Conservation (phyloP, 2,888 invertebrate genomes). For the Diaprepes abbreviatus region DNA sequence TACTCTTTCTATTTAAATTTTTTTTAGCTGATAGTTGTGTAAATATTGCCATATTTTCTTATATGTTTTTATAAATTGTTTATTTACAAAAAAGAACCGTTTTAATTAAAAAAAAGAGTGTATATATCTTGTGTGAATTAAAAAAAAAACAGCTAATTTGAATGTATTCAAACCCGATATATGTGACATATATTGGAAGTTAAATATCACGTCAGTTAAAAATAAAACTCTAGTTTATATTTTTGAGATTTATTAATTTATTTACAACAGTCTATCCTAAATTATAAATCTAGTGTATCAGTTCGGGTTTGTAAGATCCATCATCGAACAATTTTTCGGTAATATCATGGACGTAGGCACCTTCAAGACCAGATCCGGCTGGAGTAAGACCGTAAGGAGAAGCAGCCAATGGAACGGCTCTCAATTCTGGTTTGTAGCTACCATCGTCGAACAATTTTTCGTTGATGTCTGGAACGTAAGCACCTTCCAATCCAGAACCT, state of each 20-base stretch:
- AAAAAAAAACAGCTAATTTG: no score
- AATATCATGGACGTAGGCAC: constrained; percentile 59
- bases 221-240: no score
- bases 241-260: constrained; percentile 30
- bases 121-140: no score
- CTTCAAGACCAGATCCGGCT: constrained; percentile 58
- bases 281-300: constrained; percentile 41
- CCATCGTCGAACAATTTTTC: constrained; percentile 61
- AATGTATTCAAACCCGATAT: no score
- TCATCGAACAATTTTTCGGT: constrained; percentile 59
- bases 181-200: no score
- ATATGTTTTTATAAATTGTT: no score
- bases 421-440: constrained; percentile 58
- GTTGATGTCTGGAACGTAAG: constrained; percentile 58
- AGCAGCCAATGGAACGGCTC: constrained; percentile 52
- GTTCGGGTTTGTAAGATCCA: constrained; percentile 60
- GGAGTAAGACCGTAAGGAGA: constrained; percentile 57
- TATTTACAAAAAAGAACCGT: no score
- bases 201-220: no score
- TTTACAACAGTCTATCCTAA: constrained; percentile 30
- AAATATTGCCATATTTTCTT: no score
- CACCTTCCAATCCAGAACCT: constrained; percentile 58
- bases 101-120: no score
- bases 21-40: no score
- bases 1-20: no score